These are phyloP conservation scores for Theristicus caerulescens DNA, from an alignment of 2,113 vertebrate species.

Conservation along the genomic window DNA sequence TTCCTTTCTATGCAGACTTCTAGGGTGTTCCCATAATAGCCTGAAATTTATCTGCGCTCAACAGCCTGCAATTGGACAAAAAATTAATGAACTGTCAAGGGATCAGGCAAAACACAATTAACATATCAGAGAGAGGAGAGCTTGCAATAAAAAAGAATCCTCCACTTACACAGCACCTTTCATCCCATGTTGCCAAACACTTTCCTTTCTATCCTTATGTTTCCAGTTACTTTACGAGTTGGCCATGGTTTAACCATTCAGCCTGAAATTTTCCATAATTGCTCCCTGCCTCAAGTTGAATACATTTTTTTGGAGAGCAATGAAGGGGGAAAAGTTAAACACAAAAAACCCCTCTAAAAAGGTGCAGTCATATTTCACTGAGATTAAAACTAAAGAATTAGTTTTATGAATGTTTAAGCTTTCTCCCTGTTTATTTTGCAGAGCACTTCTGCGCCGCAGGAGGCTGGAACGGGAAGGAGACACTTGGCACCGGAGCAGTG, in stretches of 20 bases:
- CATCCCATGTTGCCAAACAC: background rate
- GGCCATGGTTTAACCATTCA: background rate
- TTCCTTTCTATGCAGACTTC: constrained; percentile 67
- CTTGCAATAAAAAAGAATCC: background rate
- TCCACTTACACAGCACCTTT: constrained; percentile 17
- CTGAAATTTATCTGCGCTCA: constrained; percentile 62
- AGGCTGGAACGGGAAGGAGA: background rate
- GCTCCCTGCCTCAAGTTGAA: background rate
- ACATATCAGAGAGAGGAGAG: constrained; percentile 7
- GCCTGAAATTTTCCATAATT: constrained; percentile 45
- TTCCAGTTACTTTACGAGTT: constrained; percentile 20
- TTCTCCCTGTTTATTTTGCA: background rate
- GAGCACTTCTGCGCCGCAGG: background rate
- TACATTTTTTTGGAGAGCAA: background rate
- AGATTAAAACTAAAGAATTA: background rate
- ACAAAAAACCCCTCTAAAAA: background rate
- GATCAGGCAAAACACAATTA: constrained; percentile 33
- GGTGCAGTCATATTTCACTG: background rate
- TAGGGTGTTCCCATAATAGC: constrained; percentile 66
- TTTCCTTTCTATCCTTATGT: background rate
- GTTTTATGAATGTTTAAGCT: background rate
- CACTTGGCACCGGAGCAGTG: background rate
- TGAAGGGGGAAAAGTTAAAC: background rate
- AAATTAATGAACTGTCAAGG: constrained; percentile 59
- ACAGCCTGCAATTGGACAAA: constrained; percentile 38